These are phyloP conservation scores for Drosophila cardini DNA, from an alignment of 1,140 invertebrate species.

Conservation along the genomic window DNA sequence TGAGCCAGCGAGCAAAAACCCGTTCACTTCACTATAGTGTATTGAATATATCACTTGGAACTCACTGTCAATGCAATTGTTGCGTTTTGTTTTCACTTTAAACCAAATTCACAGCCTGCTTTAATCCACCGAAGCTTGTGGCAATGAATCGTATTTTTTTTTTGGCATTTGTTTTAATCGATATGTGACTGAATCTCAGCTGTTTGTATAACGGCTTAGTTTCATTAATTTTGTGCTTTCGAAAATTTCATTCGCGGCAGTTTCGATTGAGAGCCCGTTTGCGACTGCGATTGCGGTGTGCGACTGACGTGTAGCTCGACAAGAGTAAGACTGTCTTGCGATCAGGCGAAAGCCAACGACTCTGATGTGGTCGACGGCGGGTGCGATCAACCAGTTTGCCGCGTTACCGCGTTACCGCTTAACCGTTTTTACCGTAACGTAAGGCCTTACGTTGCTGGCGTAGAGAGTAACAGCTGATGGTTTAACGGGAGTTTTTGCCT, in stretches of 20 bases:
- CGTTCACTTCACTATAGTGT: conserved; percentile 61
- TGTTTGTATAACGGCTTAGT: neutral
- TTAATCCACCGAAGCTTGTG: conserved; percentile 41
- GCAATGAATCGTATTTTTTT: conserved; percentile 44
- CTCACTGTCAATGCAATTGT: conserved; percentile 64
- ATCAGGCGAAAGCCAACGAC: conserved; percentile 73
- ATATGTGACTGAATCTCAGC: conserved; percentile 13
- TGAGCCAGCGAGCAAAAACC: conserved; percentile 48
- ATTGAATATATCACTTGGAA: conserved; percentile 60
- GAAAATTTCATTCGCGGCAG: neutral
- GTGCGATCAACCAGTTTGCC: conserved; percentile 77
- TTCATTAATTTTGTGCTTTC: conserved; percentile 17
- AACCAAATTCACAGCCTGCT: conserved; percentile 32
- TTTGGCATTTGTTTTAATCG: conserved; percentile 57
- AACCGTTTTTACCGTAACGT: conserved; percentile 51
- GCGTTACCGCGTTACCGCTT: conserved; percentile 59
- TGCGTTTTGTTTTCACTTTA: conserved; percentile 57
- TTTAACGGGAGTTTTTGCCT: neutral
- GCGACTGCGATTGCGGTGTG: conserved; percentile 35
- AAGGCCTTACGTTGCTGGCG: conserved; percentile 54
- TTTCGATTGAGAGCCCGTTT: conserved; percentile 43
- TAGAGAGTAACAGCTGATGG: conserved; percentile 42
- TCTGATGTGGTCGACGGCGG: conserved; percentile 44
- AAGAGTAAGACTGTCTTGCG: conserved; percentile 70
- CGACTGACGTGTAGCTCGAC: conserved; percentile 67